phyloP scores from a whole-genome alignment of 64 coral and sea anemone species.

The Montipora cactus region DNA sequence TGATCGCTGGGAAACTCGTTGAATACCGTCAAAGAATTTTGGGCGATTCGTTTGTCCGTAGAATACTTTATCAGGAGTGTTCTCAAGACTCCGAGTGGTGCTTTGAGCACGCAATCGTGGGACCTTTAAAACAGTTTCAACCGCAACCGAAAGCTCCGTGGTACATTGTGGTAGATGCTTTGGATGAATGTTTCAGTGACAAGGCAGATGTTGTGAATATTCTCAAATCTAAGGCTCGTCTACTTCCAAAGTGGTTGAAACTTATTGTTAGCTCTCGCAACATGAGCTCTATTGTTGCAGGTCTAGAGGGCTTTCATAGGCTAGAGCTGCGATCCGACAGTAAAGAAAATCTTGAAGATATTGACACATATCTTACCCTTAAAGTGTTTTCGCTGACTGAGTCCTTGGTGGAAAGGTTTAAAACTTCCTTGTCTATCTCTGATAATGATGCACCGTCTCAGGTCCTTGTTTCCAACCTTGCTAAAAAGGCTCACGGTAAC shows the following conservation, averaged over 20 bases:
- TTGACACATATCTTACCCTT: constrained; percentile 29
- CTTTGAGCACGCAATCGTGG: constrained; percentile 80
- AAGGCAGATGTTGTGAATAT: constrained; percentile 65
- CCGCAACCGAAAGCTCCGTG: background rate
- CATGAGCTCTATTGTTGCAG: constrained; percentile 11
- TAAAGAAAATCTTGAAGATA: constrained; percentile 61
- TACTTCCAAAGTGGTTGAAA: constrained; percentile 89
- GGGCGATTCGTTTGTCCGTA: constrained; percentile 56
- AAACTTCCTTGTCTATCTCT: background rate
- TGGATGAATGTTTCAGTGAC: constrained; percentile 85
- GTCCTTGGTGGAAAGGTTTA: background rate
- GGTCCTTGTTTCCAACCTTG: constrained; percentile 29
- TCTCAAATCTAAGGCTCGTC: constrained; percentile 52
- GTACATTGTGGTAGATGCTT: constrained; percentile 88
- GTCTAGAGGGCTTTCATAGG: constrained; percentile 26
- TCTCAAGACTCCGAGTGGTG: constrained; percentile 76
- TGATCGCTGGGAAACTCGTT: constrained; percentile 67
- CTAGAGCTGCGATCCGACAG: constrained; percentile 68
- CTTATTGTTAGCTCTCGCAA: constrained; percentile 87
- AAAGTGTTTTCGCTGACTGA: constrained; percentile 22
- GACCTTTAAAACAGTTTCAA: constrained; percentile 66
- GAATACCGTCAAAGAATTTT: constrained; percentile 53
- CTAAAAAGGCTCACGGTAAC: constrained; percentile 81
- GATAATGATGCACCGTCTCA: constrained; percentile 12
- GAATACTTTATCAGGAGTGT: constrained; percentile 62